phyloP scores from a whole-genome alignment of 1,140 invertebrate species.

The Arctopsyche grandis region DNA sequence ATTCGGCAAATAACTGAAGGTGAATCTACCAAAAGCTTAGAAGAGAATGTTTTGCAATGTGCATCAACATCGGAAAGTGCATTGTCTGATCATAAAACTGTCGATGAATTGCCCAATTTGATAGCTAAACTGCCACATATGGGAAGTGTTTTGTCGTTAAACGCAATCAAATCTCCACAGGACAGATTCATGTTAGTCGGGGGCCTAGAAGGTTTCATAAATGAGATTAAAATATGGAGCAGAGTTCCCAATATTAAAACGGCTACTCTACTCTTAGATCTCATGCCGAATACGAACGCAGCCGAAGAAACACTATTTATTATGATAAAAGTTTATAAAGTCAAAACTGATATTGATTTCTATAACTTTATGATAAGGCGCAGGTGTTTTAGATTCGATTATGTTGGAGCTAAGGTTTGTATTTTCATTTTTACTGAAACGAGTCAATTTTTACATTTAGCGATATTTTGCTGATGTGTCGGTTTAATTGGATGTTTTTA shows the following conservation, averaged over 20 bases:
- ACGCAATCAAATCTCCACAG: constrained; percentile 67
- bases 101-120: constrained; percentile 67
- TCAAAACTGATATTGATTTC: constrained; percentile 81
- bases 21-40: background rate
- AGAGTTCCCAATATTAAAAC: constrained; percentile 82
- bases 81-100: background rate
- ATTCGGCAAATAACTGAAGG: constrained; percentile 3
- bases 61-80: no score
- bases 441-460: no score
- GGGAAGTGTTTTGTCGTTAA: constrained; percentile 67
- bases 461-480: no score
- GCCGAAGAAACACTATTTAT: constrained; percentile 75
- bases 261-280: constrained; percentile 78
- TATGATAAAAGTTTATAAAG: constrained; percentile 67
- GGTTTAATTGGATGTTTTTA: no score
- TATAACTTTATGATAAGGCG: constrained; percentile 89
- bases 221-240: constrained; percentile 74
- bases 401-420: constrained; percentile 74
- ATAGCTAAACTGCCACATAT: constrained; percentile 67
- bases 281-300: constrained; percentile 72
- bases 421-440: constrained; percentile 39
- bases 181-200: constrained; percentile 84
- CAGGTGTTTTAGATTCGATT: constrained; percentile 73
- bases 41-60: no score
- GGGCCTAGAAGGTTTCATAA: constrained; percentile 77